Conservation (phyloP, 2,797 vertebrate species). For the Tinamus major region DNA sequence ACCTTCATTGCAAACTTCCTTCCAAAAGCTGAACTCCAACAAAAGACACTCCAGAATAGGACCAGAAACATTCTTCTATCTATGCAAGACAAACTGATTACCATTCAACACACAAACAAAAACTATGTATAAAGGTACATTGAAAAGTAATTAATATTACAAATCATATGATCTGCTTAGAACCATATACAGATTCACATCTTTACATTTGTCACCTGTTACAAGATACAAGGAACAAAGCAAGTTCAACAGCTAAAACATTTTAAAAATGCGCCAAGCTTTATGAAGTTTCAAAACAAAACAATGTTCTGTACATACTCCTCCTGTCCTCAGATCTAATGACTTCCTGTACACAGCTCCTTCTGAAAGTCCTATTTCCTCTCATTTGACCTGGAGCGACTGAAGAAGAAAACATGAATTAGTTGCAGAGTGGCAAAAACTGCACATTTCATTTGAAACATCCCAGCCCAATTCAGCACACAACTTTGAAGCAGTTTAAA, state of each 20-base stretch:
- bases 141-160: conserved; percentile 77
- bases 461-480: not conserved
- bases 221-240: conserved; percentile 81
- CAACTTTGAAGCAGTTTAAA: not conserved
- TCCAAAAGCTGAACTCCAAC: not conserved
- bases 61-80: conserved; percentile 5
- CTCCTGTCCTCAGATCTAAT: conserved; percentile 72
- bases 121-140: conserved; percentile 72
- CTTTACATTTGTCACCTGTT: conserved; percentile 81
- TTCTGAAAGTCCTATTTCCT: conserved; percentile 86
- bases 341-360: conserved; percentile 82
- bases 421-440: not conserved
- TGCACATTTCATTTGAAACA: not conserved
- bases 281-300: conserved; percentile 84
- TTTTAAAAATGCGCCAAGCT: conserved; percentile 85
- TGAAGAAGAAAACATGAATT: conserved; percentile 45
- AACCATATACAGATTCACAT: conserved; percentile 82
- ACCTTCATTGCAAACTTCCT: not conserved
- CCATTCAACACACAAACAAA: conserved; percentile 38
- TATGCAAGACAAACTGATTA: conserved; percentile 25
- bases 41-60: not conserved
- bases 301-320: conserved; percentile 85
- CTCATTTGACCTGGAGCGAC: conserved; percentile 93
- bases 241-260: conserved; percentile 82
- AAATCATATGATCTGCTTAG: conserved; percentile 77